Evolutionary conservation across 2,888 invertebrate species (phyloP).

Genomic region (Harmothoe impar): DNA sequence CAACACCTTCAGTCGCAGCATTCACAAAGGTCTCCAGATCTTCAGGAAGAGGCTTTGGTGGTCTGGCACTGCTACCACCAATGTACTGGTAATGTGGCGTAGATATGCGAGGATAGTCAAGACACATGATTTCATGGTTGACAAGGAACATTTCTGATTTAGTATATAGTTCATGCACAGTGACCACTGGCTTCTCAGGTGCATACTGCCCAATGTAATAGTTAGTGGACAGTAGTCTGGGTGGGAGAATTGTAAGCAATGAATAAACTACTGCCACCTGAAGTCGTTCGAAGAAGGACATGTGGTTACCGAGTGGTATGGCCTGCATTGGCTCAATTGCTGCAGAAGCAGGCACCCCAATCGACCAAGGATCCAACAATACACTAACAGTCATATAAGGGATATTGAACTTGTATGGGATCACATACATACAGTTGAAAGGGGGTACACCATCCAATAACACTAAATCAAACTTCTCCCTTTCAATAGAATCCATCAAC

Average conservation of each 20-base stretch:
- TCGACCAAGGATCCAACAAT: background rate
- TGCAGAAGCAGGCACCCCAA: background rate
- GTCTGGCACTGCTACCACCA: constrained; percentile 43
- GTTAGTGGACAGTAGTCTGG: background rate
- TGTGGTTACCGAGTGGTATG: background rate
- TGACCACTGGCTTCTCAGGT: background rate
- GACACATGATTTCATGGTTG: constrained; percentile 15
- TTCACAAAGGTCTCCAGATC: constrained; percentile 17
- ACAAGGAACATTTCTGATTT: constrained; percentile 47
- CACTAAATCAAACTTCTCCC: constrained; percentile 17
- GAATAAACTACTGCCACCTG: background rate
- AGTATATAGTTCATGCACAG: background rate
- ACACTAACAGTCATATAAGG: background rate
- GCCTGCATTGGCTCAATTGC: background rate
- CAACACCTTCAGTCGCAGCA: constrained; percentile 10
- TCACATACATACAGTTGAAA: constrained; percentile 11
- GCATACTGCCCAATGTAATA: background rate
- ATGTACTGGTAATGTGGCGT: constrained; percentile 48
- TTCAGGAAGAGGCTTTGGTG: background rate
- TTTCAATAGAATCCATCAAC: background rate
- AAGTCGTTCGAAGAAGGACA: constrained; percentile 15
- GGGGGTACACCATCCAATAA: background rate
- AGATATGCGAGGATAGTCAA: constrained; percentile 42
- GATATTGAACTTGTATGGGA: constrained; percentile 47
- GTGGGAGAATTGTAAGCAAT: background rate